A percentile compares a stretch with the other conserved stretches of the same genome.
Conservation (phyloP, 2,113 vertebrate genomes). For the Fukomys damarensis region DNA sequence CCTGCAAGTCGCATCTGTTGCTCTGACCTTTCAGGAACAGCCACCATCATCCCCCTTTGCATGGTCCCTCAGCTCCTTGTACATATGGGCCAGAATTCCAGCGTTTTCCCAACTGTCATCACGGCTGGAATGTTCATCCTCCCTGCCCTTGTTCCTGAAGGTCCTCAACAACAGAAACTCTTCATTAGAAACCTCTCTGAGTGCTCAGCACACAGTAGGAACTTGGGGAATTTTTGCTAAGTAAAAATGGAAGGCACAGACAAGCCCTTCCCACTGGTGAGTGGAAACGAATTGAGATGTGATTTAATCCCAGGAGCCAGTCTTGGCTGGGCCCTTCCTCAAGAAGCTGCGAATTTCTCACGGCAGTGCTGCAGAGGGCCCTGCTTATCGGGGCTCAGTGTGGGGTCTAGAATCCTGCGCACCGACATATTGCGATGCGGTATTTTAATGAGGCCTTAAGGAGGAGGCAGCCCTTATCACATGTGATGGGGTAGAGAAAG, state of each 20-base stretch:
- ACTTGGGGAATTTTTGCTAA: background rate
- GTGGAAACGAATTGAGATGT: background rate
- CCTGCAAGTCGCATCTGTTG: background rate
- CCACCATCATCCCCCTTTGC: accelerated
- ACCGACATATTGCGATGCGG: conserved; percentile 64
- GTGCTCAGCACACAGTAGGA: background rate
- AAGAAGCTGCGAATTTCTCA: conserved; percentile 47
- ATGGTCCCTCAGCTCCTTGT: accelerated
- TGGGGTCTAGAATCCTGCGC: conserved; percentile 77
- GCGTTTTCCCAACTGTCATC: background rate
- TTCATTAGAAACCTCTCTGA: background rate
- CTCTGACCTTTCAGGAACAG: background rate
- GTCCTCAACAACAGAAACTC: background rate
- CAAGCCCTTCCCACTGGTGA: background rate
- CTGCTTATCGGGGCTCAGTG: conserved; percentile 61
- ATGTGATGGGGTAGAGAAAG: conserved; percentile 76
- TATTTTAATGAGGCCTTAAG: conserved; percentile 81
- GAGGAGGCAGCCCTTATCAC: conserved; percentile 76
- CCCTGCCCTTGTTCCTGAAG: background rate
- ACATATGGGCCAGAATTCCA: background rate
- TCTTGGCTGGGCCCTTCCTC: conserved; percentile 22
- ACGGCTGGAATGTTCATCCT: background rate
- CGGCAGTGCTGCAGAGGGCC: conserved; percentile 60
- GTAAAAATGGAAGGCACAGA: background rate
- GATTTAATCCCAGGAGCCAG: conserved; percentile 34